Evolutionary conservation across 2,888 invertebrate genomes (phyloP).

Genomic region (Arctia plantaginis): DNA sequence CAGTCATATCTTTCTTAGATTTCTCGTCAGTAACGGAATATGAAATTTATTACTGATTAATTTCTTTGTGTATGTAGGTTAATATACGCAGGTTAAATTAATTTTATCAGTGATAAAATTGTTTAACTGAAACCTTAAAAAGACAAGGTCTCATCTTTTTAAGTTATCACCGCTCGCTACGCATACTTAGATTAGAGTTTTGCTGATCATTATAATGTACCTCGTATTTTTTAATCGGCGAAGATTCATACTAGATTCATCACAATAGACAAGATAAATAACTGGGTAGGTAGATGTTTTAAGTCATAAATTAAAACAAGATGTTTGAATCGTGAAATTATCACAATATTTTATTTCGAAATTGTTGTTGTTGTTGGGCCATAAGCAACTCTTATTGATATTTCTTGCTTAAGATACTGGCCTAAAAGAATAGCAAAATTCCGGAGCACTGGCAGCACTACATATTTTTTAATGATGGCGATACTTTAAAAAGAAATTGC

Average conservation of each 20-base stretch:
- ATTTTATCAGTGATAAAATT: not conserved
- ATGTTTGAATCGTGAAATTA: not conserved
- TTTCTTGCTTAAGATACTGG: not conserved
- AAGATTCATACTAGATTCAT: not conserved
- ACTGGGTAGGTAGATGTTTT: not conserved
- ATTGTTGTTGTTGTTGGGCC: not conserved
- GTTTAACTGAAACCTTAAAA: not conserved
- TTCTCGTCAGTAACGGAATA: not conserved
- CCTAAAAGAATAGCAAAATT: not conserved
- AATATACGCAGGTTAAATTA: not conserved
- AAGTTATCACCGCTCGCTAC: not conserved
- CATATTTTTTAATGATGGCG: conserved; percentile 64
- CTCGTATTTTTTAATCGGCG: not conserved
- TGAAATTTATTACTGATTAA: not conserved
- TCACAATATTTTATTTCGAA: not conserved
- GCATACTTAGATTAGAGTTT: not conserved
- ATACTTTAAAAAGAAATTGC: conserved; percentile 54
- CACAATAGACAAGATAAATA: not conserved
- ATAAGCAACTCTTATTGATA: not conserved
- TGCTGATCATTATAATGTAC: not conserved
- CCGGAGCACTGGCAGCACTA: conserved; percentile 49
- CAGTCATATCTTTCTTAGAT: not conserved
- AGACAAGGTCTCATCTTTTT: not conserved
- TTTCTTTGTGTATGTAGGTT: not conserved
- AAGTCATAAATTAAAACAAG: not conserved